phyloP scores from a whole-genome alignment of 2,888 invertebrate species.

The Papilio demoleus region DNA sequence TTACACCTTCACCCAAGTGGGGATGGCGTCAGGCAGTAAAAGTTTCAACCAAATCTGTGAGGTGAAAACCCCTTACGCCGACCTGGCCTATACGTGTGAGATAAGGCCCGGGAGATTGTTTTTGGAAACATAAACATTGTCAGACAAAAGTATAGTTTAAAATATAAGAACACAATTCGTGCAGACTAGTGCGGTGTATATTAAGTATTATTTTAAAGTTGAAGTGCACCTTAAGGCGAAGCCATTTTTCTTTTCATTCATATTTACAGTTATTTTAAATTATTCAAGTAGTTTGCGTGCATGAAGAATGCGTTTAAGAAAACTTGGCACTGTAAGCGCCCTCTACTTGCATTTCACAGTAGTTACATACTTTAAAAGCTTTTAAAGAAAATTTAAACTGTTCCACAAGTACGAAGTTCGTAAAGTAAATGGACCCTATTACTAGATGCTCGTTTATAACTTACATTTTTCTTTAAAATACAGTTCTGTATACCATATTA shows the following conservation, averaged over 20 bases:
- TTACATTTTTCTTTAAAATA: neutral
- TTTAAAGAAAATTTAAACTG: slow-evolving; percentile 23
- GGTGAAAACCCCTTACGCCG: no score
- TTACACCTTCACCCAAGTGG: no score
- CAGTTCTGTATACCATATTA: neutral
- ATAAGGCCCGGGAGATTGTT: no score
- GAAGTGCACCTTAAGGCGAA: neutral
- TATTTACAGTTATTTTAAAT: slow-evolving; percentile 26
- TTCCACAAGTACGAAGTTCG: neutral
- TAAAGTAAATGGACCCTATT: slow-evolving; percentile 15
- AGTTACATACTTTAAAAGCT: slow-evolving; percentile 22
- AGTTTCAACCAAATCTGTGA: no score
- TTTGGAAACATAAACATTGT: no score
- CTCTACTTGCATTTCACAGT: slow-evolving; percentile 11
- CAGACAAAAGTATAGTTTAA: no score
- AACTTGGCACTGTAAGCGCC: slow-evolving; percentile 58
- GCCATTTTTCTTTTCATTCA: slow-evolving; percentile 20
- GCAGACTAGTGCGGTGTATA: neutral
- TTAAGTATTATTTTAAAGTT: neutral
- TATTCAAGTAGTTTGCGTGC: slow-evolving; percentile 21
- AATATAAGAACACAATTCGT: no score
- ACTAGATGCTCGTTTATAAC: neutral
- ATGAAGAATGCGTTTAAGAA: slow-evolving; percentile 38
- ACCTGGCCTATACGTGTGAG: no score
- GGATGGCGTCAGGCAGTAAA: no score